Base-by-base conservation (phyloP, 2,888 invertebrate genomes). In the Cheilosia variabilis region DNA sequence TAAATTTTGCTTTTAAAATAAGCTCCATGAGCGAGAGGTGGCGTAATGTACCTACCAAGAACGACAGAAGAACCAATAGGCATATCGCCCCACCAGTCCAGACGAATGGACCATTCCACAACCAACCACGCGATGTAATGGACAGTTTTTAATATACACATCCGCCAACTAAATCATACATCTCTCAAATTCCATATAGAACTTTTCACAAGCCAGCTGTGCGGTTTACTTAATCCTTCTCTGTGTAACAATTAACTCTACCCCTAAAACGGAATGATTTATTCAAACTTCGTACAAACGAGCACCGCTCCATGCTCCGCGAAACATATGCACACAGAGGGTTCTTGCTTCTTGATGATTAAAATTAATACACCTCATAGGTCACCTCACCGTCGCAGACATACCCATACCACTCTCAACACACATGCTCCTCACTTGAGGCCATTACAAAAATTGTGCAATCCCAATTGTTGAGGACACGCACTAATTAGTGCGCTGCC, bases 381-480 rank as follows among this genome's bases (percentile, higher is more conserved):
- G 47, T 66, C 71, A 78, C 71, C 45, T 31, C 52, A 34, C 13
- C 60, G 60, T 37, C 73, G 60, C 68, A 1, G 19, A 27, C 37
- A 31, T 47, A 2, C 17, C n/a, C 17, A n/a, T n/a, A 43, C 34
- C 0, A 31, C 31, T 7, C 31, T 31, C 5, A 4, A 43, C 84
- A 84, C 76, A 86, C 62, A 76, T 86, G 75, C 66, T 75, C 62
- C 15, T 62, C 50, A 24, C 60, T 58, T 41, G 37, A 68, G 50
- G 63, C 68, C 80, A 80, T 86, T 86, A 80, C 62, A 86, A 80
- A 80, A 86, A 76, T 76, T 86, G 80, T 86, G 86, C 86, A 86
- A 58, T 80, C 72, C 80, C 76, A 76, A 86, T 76, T 71, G 75
- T 80, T 10, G 34, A 80, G 66, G 72, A 80, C 86, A 86, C 86